phyloP scores from a whole-genome alignment of 2,113 vertebrate species.

The Nothocercus nigrocapillus region DNA sequence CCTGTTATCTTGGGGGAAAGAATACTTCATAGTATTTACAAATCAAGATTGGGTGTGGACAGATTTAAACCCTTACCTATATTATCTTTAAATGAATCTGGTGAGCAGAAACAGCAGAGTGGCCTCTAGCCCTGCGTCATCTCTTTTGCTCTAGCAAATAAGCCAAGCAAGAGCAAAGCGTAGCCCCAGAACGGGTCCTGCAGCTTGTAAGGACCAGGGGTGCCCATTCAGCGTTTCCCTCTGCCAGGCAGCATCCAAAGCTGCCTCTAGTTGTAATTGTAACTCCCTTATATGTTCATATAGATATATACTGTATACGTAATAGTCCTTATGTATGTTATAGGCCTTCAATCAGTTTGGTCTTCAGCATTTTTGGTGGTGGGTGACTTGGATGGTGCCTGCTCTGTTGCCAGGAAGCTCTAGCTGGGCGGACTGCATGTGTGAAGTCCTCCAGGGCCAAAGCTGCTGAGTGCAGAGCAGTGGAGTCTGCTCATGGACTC shows the following conservation, averaged over 20 bases:
- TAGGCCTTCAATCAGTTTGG: background rate
- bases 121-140: background rate
- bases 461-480: background rate
- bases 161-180: background rate
- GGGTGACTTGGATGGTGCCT: background rate
- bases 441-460: background rate
- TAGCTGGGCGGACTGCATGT: accelerated
- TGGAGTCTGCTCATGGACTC: background rate
- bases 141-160: background rate
- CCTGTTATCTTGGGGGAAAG: background rate
- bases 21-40: background rate
- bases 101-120: background rate
- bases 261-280: accelerated
- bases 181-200: accelerated
- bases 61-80: background rate
- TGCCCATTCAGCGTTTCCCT: background rate
- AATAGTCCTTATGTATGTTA: too few relatives aligned
- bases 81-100: background rate
- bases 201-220: accelerated
- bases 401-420: background rate
- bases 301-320: too few relatives aligned
- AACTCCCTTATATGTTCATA: background rate
- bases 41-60: background rate
- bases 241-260: background rate
- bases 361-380: background rate